Evolutionary conservation across 2,113 vertebrate genomes (phyloP).

Genomic region (Mustelus asterias): DNA sequence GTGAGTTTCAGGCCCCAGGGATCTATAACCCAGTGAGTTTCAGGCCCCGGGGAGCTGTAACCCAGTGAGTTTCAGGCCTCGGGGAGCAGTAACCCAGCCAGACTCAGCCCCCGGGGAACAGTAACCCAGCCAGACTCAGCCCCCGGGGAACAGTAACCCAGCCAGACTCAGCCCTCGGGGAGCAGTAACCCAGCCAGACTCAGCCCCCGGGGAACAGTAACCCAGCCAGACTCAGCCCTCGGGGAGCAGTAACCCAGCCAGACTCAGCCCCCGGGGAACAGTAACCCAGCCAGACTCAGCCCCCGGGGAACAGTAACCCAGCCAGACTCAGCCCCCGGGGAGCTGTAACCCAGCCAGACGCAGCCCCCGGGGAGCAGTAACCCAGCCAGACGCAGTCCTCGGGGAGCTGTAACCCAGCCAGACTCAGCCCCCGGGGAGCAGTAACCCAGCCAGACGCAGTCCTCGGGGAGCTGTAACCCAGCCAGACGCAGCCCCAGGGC

Average conservation of each 20-base stretch:
- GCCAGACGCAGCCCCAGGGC: too few relatives aligned
- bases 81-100: neutral
- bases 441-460: too few relatives aligned
- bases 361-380: too few relatives aligned
- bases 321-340: neutral
- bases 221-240: neutral
- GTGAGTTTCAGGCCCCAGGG: neutral
- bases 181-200: neutral
- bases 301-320: neutral
- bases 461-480: too few relatives aligned
- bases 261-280: neutral
- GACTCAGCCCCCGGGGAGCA: too few relatives aligned
- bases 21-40: too few relatives aligned
- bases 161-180: neutral
- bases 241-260: neutral
- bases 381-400: too few relatives aligned
- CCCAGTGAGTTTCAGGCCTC: too few relatives aligned
- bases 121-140: neutral
- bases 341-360: too few relatives aligned
- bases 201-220: neutral
- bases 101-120: neutral
- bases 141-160: neutral
- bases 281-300: too few relatives aligned
- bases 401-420: too few relatives aligned
- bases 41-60: neutral